Evolutionary conservation across 2,797 vertebrate genomes (phyloP).

Genomic region (Anabas testudineus): DNA sequence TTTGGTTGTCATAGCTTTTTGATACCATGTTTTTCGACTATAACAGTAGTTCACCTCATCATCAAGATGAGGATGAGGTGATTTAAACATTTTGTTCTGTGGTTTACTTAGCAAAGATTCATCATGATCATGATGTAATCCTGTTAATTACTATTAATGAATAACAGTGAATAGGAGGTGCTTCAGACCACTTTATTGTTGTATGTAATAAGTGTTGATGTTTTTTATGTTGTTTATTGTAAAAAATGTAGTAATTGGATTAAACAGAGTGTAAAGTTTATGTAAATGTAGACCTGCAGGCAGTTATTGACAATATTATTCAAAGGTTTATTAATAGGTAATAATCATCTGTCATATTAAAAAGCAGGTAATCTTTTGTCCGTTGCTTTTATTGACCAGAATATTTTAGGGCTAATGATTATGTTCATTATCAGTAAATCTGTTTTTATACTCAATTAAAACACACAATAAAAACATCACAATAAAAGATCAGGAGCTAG

Average conservation of each 20-base stretch:
- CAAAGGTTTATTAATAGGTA: not conserved
- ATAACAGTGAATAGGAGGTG: too few relatives aligned
- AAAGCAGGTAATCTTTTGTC: not conserved
- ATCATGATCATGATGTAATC: not conserved
- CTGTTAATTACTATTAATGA: not conserved
- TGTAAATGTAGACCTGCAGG: too few relatives aligned
- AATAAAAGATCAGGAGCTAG: too few relatives aligned
- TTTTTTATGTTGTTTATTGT: too few relatives aligned
- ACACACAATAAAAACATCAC: too few relatives aligned
- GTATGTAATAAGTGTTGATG: too few relatives aligned
- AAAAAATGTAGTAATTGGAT: too few relatives aligned
- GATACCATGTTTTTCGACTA: not conserved
- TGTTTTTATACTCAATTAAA: not conserved
- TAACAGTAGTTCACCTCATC: not conserved
- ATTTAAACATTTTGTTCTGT: not conserved
- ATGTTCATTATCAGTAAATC: not conserved
- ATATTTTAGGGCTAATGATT: not conserved
- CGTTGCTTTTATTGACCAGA: not conserved
- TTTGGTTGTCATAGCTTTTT: not conserved
- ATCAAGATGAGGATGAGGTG: not conserved
- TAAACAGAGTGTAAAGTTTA: not conserved
- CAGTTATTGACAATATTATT: not conserved
- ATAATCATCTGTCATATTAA: not conserved
- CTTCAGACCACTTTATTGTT: too few relatives aligned
- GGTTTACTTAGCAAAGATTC: not conserved